These are phyloP conservation scores for Sturmia bella DNA, from an alignment of 2,888 invertebrate species.

Conservation along the genomic window DNA sequence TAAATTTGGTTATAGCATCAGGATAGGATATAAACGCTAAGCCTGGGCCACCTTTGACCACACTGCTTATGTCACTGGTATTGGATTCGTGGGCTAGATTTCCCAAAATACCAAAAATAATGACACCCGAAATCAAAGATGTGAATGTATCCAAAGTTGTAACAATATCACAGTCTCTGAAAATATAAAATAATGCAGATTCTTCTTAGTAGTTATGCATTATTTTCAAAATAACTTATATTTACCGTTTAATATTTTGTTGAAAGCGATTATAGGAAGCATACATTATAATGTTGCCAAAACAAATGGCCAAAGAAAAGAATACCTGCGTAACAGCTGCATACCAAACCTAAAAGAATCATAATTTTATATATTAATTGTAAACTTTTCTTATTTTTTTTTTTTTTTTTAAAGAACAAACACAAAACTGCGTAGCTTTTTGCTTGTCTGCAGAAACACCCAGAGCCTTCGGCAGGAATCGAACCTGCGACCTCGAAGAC, in stretches of 20 bases:
- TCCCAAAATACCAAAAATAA: constrained; percentile 92
- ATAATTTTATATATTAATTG: background rate
- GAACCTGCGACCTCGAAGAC: too few species aligned
- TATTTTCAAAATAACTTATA: too few species aligned
- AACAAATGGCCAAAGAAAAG: constrained; percentile 85
- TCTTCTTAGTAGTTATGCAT: too few species aligned
- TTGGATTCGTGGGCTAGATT: constrained; percentile 87
- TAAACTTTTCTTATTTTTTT: too few species aligned
- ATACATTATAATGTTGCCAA: constrained; percentile 85
- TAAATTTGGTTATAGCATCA: constrained; percentile 83
- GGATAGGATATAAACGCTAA: constrained; percentile 90
- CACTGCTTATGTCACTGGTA: constrained; percentile 84
- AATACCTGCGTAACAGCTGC: constrained; percentile 86
- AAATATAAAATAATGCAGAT: constrained; percentile 37
- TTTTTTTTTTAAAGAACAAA: too few species aligned
- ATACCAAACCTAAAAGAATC: constrained; percentile 83
- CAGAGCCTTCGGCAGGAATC: too few species aligned
- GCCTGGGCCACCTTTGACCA: constrained; percentile 89
- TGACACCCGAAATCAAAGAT: constrained; percentile 90
- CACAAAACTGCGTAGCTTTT: too few species aligned
- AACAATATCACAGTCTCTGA: constrained; percentile 90
- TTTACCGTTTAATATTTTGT: constrained; percentile 84
- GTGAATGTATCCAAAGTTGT: constrained; percentile 92
- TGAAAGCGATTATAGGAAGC: constrained; percentile 85
- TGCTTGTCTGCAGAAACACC: too few species aligned